Conservation (phyloP, 2,113 vertebrate genomes). For the Zosterops pallidus region DNA sequence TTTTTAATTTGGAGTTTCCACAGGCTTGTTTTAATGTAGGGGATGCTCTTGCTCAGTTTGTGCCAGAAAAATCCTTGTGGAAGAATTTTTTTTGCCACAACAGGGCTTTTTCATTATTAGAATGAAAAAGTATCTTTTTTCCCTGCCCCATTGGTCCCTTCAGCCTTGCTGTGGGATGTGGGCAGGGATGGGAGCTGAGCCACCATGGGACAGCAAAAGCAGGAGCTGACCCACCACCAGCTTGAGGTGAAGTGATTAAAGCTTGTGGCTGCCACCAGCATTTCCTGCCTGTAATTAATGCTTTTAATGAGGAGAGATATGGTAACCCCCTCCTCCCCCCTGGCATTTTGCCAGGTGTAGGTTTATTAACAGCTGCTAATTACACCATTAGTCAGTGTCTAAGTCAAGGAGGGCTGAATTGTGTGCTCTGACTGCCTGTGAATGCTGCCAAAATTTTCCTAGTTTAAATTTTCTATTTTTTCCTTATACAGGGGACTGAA, state of each 20-base stretch:
- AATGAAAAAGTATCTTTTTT: not conserved
- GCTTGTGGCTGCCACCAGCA: not conserved
- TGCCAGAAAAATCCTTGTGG: not conserved
- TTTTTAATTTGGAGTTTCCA: not conserved
- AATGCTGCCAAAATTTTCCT: not conserved
- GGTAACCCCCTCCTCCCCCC: not conserved
- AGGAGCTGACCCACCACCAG: not conserved
- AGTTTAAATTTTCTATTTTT: not conserved
- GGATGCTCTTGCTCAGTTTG: not conserved
- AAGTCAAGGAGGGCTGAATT: not conserved
- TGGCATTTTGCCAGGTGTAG: not conserved
- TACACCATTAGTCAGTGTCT: fast-evolving
- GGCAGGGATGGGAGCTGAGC: not conserved
- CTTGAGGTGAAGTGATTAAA: not conserved
- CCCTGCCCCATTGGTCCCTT: not conserved
- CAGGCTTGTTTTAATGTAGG: not conserved
- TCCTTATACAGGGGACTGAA: not conserved
- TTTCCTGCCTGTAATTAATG: slow-evolving; percentile 25
- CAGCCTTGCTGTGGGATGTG: not conserved
- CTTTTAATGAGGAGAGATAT: not conserved
- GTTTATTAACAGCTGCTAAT: not conserved
- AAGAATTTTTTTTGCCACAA: fast-evolving
- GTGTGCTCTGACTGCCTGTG: fast-evolving
- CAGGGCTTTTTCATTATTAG: fast-evolving
- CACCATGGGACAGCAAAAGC: fast-evolving